Evolutionary conservation across 2,113 vertebrate genomes (phyloP), one percentile per base, ranked within the genome.

Genomic region (Spea bombifrons): DNA sequence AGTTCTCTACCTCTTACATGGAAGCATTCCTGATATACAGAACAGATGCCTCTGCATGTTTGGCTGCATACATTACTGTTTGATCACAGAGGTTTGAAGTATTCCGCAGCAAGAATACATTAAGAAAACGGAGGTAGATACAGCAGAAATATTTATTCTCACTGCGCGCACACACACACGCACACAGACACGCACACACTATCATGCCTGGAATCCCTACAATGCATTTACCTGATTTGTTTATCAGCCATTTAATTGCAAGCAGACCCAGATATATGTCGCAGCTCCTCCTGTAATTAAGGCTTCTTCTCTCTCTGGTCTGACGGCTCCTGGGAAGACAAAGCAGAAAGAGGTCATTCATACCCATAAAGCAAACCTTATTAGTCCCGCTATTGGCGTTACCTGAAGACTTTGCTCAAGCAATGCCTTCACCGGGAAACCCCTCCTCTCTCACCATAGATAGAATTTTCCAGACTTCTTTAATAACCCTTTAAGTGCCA

Each of bases 201-300:
- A 30, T 30, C 30, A 30, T 30, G 30, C 30, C 30, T 2, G 30
- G 30, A 1, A 12, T 59, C 55, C 55, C 4, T 8, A 13, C 9
- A 59, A 12, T 59, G 30, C 55, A 67, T 43, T 80, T 49, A 80
- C 78, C 71, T 80, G 65, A 80, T 80, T 80, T 73, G 64, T 80
- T 80, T 80, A 80, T 80, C 78, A 80, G 78, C 78, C 78, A 80
- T 80, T 80, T 80, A 80, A 80, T 74, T 59, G 44, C 44, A 59
- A 43, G 44, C 63, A 59, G 68, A 57, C 52, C 65, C 64, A 74
- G 78, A 59, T 80, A 74, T 50, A 59, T 59, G 46, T 66, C 64
- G 50, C 66, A 66, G 71, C 73, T 67, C 64, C 77, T 72, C 61
- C 45, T 49, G 64, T 49, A 46, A 4, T 50, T 16, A 7, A 50